phyloP scores from a whole-genome alignment of 2,888 invertebrate species.

The Magallana nippona region DNA sequence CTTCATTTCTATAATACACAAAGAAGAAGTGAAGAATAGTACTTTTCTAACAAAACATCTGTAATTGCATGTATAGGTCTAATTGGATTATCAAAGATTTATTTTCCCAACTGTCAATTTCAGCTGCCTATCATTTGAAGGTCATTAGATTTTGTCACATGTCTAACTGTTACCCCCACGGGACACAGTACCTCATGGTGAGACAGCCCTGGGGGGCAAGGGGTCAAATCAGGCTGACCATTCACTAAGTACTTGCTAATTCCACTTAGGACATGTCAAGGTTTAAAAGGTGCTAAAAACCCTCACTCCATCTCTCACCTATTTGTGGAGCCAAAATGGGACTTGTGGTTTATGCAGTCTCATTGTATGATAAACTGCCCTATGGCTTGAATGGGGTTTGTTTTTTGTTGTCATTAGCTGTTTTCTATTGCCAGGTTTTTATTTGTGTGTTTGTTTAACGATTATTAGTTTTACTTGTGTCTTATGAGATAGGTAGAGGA shows the following conservation, averaged over 20 bases:
- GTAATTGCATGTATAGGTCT: background rate
- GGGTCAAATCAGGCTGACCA: background rate
- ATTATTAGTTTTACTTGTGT: background rate
- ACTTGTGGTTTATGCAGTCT: background rate
- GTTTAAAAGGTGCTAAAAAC: background rate
- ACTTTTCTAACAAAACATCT: background rate
- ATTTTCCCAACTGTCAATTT: background rate
- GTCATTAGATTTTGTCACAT: background rate
- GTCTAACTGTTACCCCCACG: background rate
- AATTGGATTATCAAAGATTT: background rate
- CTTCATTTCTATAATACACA: too few species aligned
- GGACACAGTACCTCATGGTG: background rate
- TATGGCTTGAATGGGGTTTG: background rate
- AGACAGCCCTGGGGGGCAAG: background rate
- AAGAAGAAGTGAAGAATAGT: too few species aligned
- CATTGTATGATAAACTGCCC: background rate
- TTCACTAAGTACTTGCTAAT: conserved; percentile 8
- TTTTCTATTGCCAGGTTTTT: background rate
- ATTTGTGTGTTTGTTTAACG: background rate
- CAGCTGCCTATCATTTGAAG: background rate
- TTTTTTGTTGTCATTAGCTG: too few species aligned
- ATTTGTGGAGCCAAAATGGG: background rate
- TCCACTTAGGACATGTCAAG: conserved; percentile 18
- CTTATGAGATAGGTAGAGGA: background rate
- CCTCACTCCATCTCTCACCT: background rate